Evolutionary conservation across 2,113 vertebrate genomes (phyloP), one percentile per base, ranked within the genome.

Genomic region (Mirounga angustirostris): DNA sequence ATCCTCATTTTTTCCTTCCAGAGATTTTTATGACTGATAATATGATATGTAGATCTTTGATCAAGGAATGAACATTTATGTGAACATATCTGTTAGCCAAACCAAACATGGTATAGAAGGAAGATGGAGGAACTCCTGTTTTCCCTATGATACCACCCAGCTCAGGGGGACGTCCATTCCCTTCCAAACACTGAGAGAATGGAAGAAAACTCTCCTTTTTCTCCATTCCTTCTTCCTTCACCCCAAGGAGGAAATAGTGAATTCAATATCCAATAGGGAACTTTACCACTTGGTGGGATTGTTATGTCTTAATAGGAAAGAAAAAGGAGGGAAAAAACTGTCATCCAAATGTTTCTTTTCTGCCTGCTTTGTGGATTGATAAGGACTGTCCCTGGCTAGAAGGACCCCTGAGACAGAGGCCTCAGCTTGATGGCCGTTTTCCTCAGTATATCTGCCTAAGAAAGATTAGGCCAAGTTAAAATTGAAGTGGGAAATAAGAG

Each of bases 1-100:
- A 91, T 97, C 95, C 93, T 82, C 22, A 80, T 65, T 76, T 96
- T 67, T 94, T 73, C 33, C 89, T 97, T 97, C 84, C 58, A 85
- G 1, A 89, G 52, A 80, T 90, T 89, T 88, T 91, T 58, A 65
- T 67, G 2, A 33, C 59, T 83, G n/a, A 22, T 46, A 56, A 18
- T 59, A 16, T 67, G 40, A 58, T 69, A 33, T 22, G 15, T 65
- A 89, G 36, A 58, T 26, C 14, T 12, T 50, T 92, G 59, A 73
- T 74, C 28, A 78, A 95, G 30, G 84, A 83, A 52, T 12, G 5
- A 91, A 33, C 18, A 59, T 83, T 83, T 46, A 76, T 9, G 0
- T 90, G 46, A 54, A 79, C 10, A 54, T 61, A 13, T 0, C 1
- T 61, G 16, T 95, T 26, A 58, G 50, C 56, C 63, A 67, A 78